A percentile compares a stretch with the other conserved stretches of the same genome.
Evolutionary conservation across 2,888 invertebrate genomes (phyloP).

Genomic region (Mesodorylaimus sp.): DNA sequence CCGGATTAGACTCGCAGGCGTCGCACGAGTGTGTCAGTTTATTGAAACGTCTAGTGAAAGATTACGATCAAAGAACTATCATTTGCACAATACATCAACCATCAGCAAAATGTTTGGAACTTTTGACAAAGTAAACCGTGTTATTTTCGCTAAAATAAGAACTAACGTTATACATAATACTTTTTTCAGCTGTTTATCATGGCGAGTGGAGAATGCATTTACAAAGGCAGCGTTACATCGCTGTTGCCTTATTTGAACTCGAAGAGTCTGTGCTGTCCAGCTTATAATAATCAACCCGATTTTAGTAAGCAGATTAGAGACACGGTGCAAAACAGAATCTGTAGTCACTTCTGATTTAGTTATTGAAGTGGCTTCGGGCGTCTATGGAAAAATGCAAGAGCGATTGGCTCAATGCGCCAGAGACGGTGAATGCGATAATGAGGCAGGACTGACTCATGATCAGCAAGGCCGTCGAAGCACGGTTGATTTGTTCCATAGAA

Average conservation of each 20-base stretch:
- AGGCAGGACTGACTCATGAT: no score
- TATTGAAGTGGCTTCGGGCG: constrained; percentile 74
- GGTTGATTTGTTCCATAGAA: no score
- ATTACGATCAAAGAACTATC: constrained; percentile 47
- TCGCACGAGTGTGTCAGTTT: constrained; percentile 63
- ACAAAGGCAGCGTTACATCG: constrained; percentile 67
- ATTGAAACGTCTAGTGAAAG: constrained; percentile 57
- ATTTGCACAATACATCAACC: constrained; percentile 88
- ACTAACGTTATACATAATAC: no score
- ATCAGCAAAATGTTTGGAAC: constrained; percentile 67
- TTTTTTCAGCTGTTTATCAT: constrained; percentile 53
- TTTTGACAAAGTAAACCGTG: constrained; percentile 48
- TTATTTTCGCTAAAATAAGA: no score
- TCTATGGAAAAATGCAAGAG: constrained; percentile 50
- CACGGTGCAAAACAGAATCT: no score
- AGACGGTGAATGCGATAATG: not conserved
- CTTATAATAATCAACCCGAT: constrained; percentile 89
- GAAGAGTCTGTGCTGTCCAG: constrained; percentile 65
- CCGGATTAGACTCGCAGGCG: constrained; percentile 70
- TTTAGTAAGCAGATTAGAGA: constrained; percentile 48
- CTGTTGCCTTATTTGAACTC: constrained; percentile 65
- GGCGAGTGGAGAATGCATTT: constrained; percentile 64
- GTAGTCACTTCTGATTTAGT: constrained; percentile 54
- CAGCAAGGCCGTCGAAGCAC: no score
- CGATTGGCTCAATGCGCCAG: constrained; percentile 6